Evolutionary conservation across 2,113 vertebrate species (phyloP).

Genomic region (Corythaeola cristata): DNA sequence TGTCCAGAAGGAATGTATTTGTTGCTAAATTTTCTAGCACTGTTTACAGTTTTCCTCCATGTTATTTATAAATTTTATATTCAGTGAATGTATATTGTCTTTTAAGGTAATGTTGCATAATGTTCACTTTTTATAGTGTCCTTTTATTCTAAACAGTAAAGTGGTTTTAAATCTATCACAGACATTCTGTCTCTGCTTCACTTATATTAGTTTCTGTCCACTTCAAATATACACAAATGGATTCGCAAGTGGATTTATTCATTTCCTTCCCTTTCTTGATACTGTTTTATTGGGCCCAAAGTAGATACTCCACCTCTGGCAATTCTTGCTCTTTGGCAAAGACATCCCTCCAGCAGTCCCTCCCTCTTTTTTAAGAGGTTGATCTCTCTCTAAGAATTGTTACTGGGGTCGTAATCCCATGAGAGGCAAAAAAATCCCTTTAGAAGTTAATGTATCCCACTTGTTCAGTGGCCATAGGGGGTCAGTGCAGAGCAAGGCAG

Average conservation of each 20-base stretch:
- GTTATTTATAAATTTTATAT: constrained; percentile 90
- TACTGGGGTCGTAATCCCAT: background rate
- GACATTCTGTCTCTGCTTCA: constrained; percentile 56
- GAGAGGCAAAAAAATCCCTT: background rate
- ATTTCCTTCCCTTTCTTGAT: constrained; percentile 17
- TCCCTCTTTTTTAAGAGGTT: background rate
- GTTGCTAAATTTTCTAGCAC: constrained; percentile 83
- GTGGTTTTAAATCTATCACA: constrained; percentile 86
- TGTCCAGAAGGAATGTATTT: constrained; percentile 81
- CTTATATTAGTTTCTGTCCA: constrained; percentile 31
- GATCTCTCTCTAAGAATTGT: background rate
- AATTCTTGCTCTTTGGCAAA: background rate
- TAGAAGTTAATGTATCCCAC: background rate
- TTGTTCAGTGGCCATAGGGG: constrained; percentile 14
- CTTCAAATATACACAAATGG: background rate
- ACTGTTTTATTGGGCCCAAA: background rate
- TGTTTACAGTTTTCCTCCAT: constrained; percentile 84
- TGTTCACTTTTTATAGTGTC: constrained; percentile 87
- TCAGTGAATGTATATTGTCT: constrained; percentile 87
- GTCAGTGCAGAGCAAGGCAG: constrained; percentile 30
- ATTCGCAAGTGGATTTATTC: background rate
- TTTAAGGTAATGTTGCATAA: constrained; percentile 82
- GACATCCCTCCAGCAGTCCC: background rate
- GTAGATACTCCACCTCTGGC: background rate
- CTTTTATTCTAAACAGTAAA: constrained; percentile 88